Percentiles rank a stretch among this genome's conserved stretches.
Conservation (phyloP, 2,888 invertebrate species). For the Scrobipalpa atriplicella region DNA sequence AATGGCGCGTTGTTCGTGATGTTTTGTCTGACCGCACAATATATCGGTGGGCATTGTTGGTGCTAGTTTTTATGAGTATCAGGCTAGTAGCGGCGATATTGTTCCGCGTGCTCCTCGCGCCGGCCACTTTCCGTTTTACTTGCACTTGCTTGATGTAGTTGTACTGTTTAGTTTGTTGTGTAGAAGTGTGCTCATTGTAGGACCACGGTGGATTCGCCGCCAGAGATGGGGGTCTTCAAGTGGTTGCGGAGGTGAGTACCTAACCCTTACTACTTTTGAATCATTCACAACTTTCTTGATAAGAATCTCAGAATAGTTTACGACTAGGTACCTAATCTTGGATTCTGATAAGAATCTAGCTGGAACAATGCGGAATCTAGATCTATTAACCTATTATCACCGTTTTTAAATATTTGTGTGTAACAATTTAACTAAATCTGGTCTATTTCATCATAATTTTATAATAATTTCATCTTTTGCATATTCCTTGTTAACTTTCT, state of each 20-base stretch:
- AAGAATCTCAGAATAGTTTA: not conserved
- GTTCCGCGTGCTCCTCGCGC: slow-evolving; percentile 63
- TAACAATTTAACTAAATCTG: too few relatives aligned
- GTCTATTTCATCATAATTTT: too few relatives aligned
- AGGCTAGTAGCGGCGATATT: slow-evolving; percentile 72
- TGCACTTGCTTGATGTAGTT: slow-evolving; percentile 38
- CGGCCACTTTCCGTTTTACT: slow-evolving; percentile 55
- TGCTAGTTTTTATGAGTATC: slow-evolving; percentile 71
- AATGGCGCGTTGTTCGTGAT: slow-evolving; percentile 77
- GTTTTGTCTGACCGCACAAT: slow-evolving; percentile 82
- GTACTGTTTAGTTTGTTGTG: slow-evolving; percentile 40
- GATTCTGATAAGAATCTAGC: not conserved
- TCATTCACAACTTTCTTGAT: not conserved
- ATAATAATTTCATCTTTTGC: too few relatives aligned
- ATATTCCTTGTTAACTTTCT: too few relatives aligned
- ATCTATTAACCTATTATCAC: too few relatives aligned
- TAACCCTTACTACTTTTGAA: slow-evolving; percentile 6
- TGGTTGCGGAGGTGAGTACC: slow-evolving; percentile 78
- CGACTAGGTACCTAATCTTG: not conserved
- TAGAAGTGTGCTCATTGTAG: slow-evolving; percentile 44
- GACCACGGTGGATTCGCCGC: slow-evolving; percentile 65
- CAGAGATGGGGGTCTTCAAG: slow-evolving; percentile 78
- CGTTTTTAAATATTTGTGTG: too few relatives aligned
- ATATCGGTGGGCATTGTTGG: slow-evolving; percentile 78
- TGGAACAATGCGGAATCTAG: not conserved